Evolutionary conservation across 2,797 vertebrate genomes (phyloP), one percentile per base, ranked within the genome.

Genomic region (Dendrocincla tyrannina): DNA sequence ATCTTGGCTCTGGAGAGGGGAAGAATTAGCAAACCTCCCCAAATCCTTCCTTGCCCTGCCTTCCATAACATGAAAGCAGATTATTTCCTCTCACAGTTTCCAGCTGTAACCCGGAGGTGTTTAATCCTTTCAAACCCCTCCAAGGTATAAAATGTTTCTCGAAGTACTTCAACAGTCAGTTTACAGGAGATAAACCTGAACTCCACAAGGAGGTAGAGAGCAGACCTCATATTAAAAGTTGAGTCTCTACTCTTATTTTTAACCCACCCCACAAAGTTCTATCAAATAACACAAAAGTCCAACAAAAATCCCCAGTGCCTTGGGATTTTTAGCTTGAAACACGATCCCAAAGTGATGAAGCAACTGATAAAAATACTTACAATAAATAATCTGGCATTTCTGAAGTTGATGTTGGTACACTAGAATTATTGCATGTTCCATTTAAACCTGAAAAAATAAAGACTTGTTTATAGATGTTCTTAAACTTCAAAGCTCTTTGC

Each of bases 361-460:
- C 7, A 46, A 67, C 30, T 1, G 33, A 84, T 72, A 70, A 93
- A 89, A 17, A 95, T 97, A 98, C 99, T 99, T 97, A 99, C 99
- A 98, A 97, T 98, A 99, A 98, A 98, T 99, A 99, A 98, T 99
- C 99, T 18, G 98, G 98, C 72, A 97, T 98, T 95, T 99, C 99
- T 23, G 99, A 98, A 47, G 98, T 98, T n/a, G 99, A 98, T 2
- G 98, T 98, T 97, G 98, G 98, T 97, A 98, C 98, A 95, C 98
- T 98, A 97, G 98, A 98, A 91, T 97, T 98, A 97, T 98, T 98
- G 98, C 98, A 99, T 94, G 98, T 98, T 94, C 99, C 99, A 44
- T 99, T 99, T 74, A 99, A 97, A 98, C 98, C 99, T 99, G 94
- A 47, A 93, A 94, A 44, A 81, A 72, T 7, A 91, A 85, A 72